These are phyloP conservation scores for Stegostoma tigrinum DNA, from an alignment of 2,113 vertebrate genomes.

Conservation along the genomic window DNA sequence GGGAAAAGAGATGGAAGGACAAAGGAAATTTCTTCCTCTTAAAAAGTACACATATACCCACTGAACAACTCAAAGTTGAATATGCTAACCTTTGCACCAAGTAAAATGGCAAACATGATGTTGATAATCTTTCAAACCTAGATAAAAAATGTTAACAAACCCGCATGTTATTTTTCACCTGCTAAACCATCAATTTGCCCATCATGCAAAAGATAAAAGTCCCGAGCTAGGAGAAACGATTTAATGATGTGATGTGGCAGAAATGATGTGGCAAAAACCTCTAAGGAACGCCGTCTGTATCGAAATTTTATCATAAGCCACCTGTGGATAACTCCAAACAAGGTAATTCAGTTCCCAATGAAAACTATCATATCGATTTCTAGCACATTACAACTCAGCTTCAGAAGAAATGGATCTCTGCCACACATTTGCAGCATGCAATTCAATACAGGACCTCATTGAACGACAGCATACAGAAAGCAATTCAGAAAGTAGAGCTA, in stretches of 20 bases:
- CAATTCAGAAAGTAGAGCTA: neutral
- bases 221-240: neutral
- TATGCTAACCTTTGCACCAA: neutral
- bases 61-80: neutral
- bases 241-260: too few species aligned
- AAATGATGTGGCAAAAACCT: neutral
- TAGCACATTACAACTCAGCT: neutral
- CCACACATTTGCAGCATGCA: neutral
- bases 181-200: neutral
- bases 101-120: neutral
- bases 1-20: neutral
- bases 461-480: neutral
- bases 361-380: neutral
- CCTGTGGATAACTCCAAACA: neutral
- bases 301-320: neutral
- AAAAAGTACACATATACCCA: neutral
- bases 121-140: neutral
- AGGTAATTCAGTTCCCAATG: neutral
- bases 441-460: neutral
- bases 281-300: neutral
- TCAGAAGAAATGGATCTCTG: neutral
- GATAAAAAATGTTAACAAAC: neutral
- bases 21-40: neutral
- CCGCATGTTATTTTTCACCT: neutral
- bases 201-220: neutral